Percentiles rank a stretch among this genome's conserved stretches.
These are phyloP conservation scores for Felis catus DNA, from an alignment of 2,113 vertebrate species.

Conservation along the genomic window DNA sequence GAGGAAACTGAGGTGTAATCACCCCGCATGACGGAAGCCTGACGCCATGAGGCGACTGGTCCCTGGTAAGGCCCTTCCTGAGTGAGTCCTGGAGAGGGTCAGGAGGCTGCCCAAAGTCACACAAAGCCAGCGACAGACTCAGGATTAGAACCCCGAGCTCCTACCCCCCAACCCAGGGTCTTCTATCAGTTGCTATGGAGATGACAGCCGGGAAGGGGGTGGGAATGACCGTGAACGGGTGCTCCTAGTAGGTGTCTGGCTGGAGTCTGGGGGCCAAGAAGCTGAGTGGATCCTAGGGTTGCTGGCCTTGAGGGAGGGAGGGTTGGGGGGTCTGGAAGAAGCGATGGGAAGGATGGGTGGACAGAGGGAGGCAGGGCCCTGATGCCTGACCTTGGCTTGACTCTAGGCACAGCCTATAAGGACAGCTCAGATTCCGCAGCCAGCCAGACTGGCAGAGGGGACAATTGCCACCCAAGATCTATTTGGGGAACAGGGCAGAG, in stretches of 20 bases:
- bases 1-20: neutral
- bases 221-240: fast-evolving
- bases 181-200: neutral
- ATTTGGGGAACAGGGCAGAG: conserved; percentile 52
- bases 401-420: neutral
- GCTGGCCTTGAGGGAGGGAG: neutral
- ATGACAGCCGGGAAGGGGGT: neutral
- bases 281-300: neutral
- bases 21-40: neutral
- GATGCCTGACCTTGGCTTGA: conserved; percentile 25
- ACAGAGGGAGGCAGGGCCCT: neutral
- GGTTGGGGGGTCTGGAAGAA: neutral
- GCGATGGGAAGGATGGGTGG: neutral
- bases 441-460: neutral
- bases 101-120: neutral
- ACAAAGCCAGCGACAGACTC: neutral
- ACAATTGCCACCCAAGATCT: conserved; percentile 37
- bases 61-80: neutral
- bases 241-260: neutral
- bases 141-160: neutral
- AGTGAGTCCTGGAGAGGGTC: neutral
- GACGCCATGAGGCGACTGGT: neutral
- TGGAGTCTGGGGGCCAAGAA: neutral
- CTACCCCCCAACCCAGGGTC: neutral
- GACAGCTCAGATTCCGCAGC: conserved; percentile 24